These are phyloP conservation scores for Lethrus apterus DNA, from an alignment of 1,140 invertebrate genomes.

Conservation along the genomic window DNA sequence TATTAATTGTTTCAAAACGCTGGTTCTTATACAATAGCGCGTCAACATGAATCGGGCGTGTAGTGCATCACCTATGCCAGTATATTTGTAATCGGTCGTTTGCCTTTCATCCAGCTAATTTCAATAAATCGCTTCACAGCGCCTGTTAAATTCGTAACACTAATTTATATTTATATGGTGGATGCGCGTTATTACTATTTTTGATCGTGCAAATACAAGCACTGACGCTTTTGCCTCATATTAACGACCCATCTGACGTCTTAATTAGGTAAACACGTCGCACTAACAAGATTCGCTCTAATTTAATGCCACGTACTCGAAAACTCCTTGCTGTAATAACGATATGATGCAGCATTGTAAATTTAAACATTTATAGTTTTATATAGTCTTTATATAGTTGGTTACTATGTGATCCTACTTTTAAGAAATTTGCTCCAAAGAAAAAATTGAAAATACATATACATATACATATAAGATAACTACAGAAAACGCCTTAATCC, in stretches of 20 bases:
- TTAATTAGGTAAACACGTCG: slow-evolving; percentile 8
- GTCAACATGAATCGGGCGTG: slow-evolving; percentile 9
- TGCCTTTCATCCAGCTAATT: slow-evolving; percentile 19
- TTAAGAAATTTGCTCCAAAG: too few species aligned
- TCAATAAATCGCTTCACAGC: slow-evolving; percentile 22
- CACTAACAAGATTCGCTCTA: slow-evolving; percentile 4
- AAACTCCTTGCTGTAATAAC: too few species aligned
- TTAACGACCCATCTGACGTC: slow-evolving; percentile 5
- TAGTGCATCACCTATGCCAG: slow-evolving; percentile 7
- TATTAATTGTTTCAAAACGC: slow-evolving; percentile 8
- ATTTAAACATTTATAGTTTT: too few species aligned
- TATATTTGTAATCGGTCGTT: slow-evolving; percentile 20
- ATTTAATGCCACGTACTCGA: too few species aligned
- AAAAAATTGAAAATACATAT: too few species aligned
- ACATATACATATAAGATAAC: too few species aligned
- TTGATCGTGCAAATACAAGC: slow-evolving; percentile 4
- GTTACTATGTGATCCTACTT: too few species aligned
- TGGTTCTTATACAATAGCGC: slow-evolving; percentile 8
- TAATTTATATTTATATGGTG: slow-evolving; percentile 16
- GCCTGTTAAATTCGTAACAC: slow-evolving; percentile 18
- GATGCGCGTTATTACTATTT: slow-evolving; percentile 12
- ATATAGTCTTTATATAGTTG: too few species aligned
- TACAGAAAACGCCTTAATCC: too few species aligned
- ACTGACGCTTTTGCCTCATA: not conserved
- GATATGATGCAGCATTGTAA: too few species aligned